These are phyloP conservation scores for Salmo trutta DNA, from an alignment of 2,797 vertebrate genomes.

Conservation along the genomic window DNA sequence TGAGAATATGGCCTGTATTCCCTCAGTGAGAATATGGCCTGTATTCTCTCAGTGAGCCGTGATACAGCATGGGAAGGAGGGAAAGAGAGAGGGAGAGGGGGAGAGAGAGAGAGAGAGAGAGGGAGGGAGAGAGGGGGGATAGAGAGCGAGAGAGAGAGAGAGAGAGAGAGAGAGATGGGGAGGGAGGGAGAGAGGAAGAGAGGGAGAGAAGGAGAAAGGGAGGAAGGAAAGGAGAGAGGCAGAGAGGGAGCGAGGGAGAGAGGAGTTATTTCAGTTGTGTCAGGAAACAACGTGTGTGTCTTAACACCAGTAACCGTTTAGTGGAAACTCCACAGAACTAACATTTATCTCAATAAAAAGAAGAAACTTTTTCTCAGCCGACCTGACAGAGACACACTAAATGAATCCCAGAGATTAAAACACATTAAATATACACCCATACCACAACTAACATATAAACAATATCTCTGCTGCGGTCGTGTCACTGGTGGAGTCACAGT, in stretches of 20 bases:
- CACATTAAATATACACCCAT: constrained; percentile 25
- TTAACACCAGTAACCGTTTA: constrained; percentile 57
- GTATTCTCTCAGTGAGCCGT: constrained; percentile 50
- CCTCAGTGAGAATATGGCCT: neutral
- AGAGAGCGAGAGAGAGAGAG: constrained; percentile 23
- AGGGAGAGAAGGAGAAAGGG: neutral
- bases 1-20: no score
- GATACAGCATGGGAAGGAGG: constrained; percentile 34
- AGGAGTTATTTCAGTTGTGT: constrained; percentile 55
- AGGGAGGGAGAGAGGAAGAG: neutral
- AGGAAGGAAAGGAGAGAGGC: neutral
- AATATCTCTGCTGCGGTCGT: constrained; percentile 47
- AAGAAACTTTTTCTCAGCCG: constrained; percentile 64
- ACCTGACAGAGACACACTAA: constrained; percentile 38
- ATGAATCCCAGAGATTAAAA: constrained; percentile 23
- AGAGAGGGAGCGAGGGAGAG: neutral
- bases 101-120: constrained; percentile 19
- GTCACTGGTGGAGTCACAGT: constrained; percentile 62
- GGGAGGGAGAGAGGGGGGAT: constrained; percentile 17
- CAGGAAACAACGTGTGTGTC: constrained; percentile 51
- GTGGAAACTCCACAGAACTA: constrained; percentile 70
- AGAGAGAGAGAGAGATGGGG: constrained; percentile 12
- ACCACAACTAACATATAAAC: constrained; percentile 66
- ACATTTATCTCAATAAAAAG: constrained; percentile 74
- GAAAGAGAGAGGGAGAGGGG: constrained; percentile 9